phyloP scores from a whole-genome alignment of 2,797 vertebrate genomes.

The Characodon lateralis region DNA sequence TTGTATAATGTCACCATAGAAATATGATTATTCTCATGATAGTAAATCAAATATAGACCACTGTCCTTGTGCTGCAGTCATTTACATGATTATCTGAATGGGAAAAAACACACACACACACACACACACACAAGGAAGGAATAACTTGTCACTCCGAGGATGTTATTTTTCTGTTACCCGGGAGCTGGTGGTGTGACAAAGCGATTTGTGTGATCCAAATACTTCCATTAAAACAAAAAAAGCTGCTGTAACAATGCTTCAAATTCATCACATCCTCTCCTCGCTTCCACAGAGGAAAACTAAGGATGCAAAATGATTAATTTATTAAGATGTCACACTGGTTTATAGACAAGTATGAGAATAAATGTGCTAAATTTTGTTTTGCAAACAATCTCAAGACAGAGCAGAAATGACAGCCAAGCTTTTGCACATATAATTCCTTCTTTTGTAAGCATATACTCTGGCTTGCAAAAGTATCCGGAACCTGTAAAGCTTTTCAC shows the following conservation, averaged over 20 bases:
- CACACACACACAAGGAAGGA: slow-evolving; percentile 10
- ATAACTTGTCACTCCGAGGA: slow-evolving; percentile 18
- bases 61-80: slow-evolving; percentile 40
- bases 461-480: background rate
- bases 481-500: background rate
- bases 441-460: slow-evolving; percentile 20
- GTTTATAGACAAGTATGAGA: slow-evolving; percentile 22
- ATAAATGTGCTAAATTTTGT: slow-evolving; percentile 25
- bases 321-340: slow-evolving; percentile 26
- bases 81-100: slow-evolving; percentile 29
- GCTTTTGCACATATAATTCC: slow-evolving; percentile 18
- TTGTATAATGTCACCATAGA: slow-evolving; percentile 57
- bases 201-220: slow-evolving; percentile 13
- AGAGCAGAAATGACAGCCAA: slow-evolving; percentile 10
- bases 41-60: slow-evolving; percentile 48
- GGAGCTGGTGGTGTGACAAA: slow-evolving; percentile 33
- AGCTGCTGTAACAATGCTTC: slow-evolving; percentile 8
- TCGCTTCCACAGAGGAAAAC: slow-evolving; percentile 16
- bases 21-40: slow-evolving; percentile 65
- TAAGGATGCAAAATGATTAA: slow-evolving; percentile 25
- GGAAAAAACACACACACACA: no score
- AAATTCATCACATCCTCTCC: slow-evolving; percentile 3
- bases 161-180: slow-evolving; percentile 2
- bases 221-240: slow-evolving; percentile 34
- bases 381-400: slow-evolving; percentile 15